phyloP scores from a whole-genome alignment of 2,113 vertebrate genomes.

The Gasterosteus aculeatus region DNA sequence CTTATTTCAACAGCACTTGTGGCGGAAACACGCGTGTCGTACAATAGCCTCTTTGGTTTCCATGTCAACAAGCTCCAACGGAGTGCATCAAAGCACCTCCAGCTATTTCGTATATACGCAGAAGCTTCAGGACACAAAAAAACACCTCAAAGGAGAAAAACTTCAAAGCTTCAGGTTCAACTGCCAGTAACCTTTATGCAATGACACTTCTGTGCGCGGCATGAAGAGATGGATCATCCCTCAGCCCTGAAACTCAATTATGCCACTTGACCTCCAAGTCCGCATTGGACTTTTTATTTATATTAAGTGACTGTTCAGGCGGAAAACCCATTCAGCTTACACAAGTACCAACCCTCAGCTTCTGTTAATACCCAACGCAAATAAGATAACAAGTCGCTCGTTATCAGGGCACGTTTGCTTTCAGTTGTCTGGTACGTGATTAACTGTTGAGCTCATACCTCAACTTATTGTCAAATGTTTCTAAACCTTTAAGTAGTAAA shows the following conservation, averaged over 20 bases:
- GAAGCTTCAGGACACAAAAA: constrained; percentile 4
- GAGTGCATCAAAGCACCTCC: constrained; percentile 34
- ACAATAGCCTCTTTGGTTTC: constrained; percentile 62
- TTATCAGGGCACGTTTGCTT: not conserved
- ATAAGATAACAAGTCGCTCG: not conserved
- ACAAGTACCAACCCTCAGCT: not conserved
- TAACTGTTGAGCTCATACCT: not conserved
- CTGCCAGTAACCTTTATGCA: constrained; percentile 51
- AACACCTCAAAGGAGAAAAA: constrained; percentile 25
- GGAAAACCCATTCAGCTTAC: constrained; percentile 28
- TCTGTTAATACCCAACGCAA: not conserved
- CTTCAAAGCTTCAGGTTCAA: constrained; percentile 46
- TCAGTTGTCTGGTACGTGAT: not conserved
- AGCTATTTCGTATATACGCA: constrained; percentile 15
- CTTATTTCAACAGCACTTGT: constrained; percentile 29
- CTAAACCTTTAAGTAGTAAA: not conserved
- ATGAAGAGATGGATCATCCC: constrained; percentile 43
- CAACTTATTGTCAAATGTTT: not conserved
- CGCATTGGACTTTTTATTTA: constrained; percentile 29
- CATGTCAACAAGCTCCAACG: constrained; percentile 57
- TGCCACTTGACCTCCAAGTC: constrained; percentile 61
- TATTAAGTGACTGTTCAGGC: constrained; percentile 36
- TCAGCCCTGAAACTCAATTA: constrained; percentile 57
- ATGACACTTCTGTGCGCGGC: constrained; percentile 37
- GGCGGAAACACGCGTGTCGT: constrained; percentile 34